Evolutionary conservation across 92 coral and sea anemone species (phyloP).

Genomic region (Pocillopora grandis): DNA sequence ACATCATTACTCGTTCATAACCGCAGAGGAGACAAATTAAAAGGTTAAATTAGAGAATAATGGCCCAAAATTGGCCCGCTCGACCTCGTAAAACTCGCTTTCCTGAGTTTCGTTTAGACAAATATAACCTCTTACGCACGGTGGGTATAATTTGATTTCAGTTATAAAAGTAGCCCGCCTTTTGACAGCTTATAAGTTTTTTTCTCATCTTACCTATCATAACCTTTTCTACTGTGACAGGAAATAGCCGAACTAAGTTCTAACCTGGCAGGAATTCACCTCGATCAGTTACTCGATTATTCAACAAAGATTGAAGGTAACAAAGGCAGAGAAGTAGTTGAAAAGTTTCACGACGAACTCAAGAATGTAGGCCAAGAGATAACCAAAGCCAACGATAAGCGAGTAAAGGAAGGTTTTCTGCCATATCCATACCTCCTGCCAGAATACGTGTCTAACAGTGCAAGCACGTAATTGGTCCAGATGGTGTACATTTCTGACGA

Average conservation of each 20-base stretch:
- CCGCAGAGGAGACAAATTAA: no score
- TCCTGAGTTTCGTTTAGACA: not conserved
- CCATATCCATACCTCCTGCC: slow-evolving; percentile 95
- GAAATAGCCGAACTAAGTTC: slow-evolving; percentile 91
- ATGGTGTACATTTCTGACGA: not conserved
- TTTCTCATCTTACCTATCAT: not conserved
- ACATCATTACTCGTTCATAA: no score
- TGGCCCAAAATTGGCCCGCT: no score
- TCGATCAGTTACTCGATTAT: slow-evolving; percentile 93
- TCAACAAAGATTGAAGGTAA: slow-evolving; percentile 72
- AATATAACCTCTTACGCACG: not conserved
- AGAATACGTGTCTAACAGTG: slow-evolving; percentile 83
- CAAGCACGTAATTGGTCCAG: slow-evolving; percentile 65
- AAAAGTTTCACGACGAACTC: slow-evolving; percentile 63
- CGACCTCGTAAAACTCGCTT: no score
- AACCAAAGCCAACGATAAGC: slow-evolving; percentile 70
- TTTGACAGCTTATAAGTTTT: not conserved
- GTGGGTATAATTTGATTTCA: not conserved
- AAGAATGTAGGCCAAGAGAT: slow-evolving; percentile 57
- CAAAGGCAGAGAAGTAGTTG: slow-evolving; percentile 64
- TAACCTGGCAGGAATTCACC: slow-evolving; percentile 86
- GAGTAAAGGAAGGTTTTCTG: slow-evolving; percentile 68
- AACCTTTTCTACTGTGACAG: slow-evolving; percentile 29
- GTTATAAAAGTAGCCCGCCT: not conserved
- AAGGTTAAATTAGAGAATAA: no score